A percentile compares a stretch with the other conserved stretches of the same genome.
Conservation (phyloP, 1,140 invertebrate genomes). For the Chrysomallon squamiferum region DNA sequence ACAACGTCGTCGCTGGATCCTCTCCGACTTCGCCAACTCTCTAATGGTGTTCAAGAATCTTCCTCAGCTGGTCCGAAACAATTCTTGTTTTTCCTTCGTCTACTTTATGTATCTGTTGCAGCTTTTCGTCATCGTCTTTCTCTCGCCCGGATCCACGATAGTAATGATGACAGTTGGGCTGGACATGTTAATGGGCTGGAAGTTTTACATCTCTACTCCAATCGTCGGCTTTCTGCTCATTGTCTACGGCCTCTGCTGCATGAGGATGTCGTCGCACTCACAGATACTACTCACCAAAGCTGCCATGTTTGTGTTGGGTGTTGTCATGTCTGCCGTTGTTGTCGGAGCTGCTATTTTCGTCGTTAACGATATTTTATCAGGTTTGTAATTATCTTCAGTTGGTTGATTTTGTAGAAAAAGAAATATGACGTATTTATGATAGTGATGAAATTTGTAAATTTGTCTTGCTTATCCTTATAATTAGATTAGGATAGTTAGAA, state of each 20-base stretch:
- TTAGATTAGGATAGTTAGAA: no score
- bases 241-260: constrained; percentile 19
- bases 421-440: no score
- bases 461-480: no score
- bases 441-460: no score
- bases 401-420: no score
- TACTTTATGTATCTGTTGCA: constrained; percentile 61
- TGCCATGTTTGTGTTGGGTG: constrained; percentile 17
- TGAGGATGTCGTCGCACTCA: constrained; percentile 2
- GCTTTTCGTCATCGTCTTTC: constrained; percentile 34
- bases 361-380: constrained; percentile 20
- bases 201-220: constrained; percentile 14
- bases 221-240: constrained; percentile 15
- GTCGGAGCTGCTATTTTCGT: constrained; percentile 25
- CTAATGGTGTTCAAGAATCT: constrained; percentile 68
- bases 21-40: constrained; percentile 72
- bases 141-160: constrained; percentile 33
- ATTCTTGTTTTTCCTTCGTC: constrained; percentile 69
- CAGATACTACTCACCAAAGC: constrained; percentile 16
- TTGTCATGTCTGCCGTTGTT: constrained; percentile 22
- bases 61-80: constrained; percentile 65
- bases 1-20: constrained; percentile 66
- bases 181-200: constrained; percentile 23
- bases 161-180: constrained; percentile 28
- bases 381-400: constrained; percentile 12